Evolutionary conservation across 1,140 invertebrate genomes (phyloP).

Genomic region (Apis dorsata): DNA sequence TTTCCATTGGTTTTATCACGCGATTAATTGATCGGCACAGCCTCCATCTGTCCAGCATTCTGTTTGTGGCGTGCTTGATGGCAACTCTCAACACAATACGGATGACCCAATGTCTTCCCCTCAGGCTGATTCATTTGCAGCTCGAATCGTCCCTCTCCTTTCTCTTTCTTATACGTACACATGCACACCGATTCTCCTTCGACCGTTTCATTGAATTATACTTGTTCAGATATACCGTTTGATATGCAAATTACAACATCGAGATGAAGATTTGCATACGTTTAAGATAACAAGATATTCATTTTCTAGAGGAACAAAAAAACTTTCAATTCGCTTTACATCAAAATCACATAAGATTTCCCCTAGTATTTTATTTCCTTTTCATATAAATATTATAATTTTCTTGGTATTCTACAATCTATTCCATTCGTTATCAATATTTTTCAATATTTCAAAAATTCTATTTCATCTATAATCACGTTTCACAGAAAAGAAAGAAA

Average conservation of each 20-base stretch:
- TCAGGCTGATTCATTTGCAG: constrained; percentile 51
- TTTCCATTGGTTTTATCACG: constrained; percentile 22
- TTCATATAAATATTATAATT: no score
- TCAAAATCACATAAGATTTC: no score
- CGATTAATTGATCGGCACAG: constrained; percentile 68
- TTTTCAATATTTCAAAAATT: no score
- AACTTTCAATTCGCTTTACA: no score
- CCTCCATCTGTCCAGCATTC: constrained; percentile 33
- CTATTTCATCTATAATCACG: background rate
- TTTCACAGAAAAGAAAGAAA: background rate
- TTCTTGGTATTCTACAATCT: no score
- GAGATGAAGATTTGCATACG: background rate
- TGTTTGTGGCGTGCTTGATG: constrained; percentile 64
- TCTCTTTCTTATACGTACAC: constrained; percentile 9
- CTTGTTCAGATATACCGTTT: constrained; percentile 38
- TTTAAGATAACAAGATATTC: background rate
- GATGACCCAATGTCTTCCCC: constrained; percentile 53
- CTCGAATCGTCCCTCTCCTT: constrained; percentile 25
- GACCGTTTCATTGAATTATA: constrained; percentile 32
- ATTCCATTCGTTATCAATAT: no score
- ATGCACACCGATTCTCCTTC: constrained; percentile 15
- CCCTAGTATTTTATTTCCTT: no score
- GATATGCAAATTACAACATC: background rate
- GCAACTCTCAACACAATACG: constrained; percentile 52
- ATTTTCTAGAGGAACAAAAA: no score